Conservation (phyloP, 2,113 vertebrate species). For the Ammodytes dubius region DNA sequence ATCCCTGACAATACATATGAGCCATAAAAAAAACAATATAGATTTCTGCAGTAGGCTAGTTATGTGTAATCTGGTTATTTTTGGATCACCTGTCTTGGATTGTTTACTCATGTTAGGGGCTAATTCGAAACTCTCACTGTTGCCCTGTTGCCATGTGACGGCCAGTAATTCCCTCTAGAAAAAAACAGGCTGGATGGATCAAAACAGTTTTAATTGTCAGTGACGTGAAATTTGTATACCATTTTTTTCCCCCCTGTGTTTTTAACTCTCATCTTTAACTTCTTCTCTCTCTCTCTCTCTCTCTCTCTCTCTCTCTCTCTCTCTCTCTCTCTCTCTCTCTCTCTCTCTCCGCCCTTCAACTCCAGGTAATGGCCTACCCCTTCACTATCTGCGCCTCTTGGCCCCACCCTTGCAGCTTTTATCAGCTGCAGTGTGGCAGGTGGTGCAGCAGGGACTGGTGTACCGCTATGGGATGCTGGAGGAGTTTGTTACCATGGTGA, state of each 20-base stretch:
- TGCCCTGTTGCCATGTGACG: not conserved
- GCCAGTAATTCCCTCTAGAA: not conserved
- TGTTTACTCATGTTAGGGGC: not conserved
- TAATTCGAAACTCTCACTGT: not conserved
- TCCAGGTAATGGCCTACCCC: slow-evolving; percentile 74
- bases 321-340: no score
- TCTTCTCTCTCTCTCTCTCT: not conserved
- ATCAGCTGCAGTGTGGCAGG: slow-evolving; percentile 85
- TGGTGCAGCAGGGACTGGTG: slow-evolving; percentile 78
- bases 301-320: no score
- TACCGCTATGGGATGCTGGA: slow-evolving; percentile 84
- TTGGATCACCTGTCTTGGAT: not conserved
- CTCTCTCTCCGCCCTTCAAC: not conserved
- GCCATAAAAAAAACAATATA: not conserved
- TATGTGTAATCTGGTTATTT: not conserved
- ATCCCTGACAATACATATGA: not conserved
- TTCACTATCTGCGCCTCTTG: slow-evolving; percentile 76
- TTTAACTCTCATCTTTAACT: not conserved
- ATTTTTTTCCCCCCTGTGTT: not conserved
- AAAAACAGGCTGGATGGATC: not conserved
- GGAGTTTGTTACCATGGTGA: slow-evolving; percentile 85
- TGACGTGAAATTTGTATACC: not conserved
- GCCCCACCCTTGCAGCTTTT: slow-evolving; percentile 82
- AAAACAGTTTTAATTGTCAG: not conserved
- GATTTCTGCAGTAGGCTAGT: not conserved